Evolutionary conservation across 2,888 invertebrate species (phyloP), one percentile per base, ranked within the genome.

Genomic region (Neoscelio sp.): DNA sequence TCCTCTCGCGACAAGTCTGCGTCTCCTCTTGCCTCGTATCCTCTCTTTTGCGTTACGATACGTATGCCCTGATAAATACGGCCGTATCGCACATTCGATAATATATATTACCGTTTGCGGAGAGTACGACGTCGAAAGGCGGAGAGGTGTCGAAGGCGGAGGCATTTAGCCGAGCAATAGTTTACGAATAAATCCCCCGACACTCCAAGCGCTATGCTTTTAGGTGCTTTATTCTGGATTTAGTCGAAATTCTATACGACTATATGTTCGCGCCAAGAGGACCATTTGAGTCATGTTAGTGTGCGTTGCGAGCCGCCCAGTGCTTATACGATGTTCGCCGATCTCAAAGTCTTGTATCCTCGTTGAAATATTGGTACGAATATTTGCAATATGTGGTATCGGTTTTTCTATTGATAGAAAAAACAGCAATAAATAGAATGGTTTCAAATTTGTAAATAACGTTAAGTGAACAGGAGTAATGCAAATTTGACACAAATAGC

Each of bases 161-260:
- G 76, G 80, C 80, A 78, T 80, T 80, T 80, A 78, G 78, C 82
- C 83, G 82, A 74, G 86, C 86, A 85, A 86, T 86, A 89, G 89
- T 89, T 89, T 89, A 88, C 87, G 85, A 88, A 88, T 89, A 89
- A 89, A 89, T 89, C 88, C 88, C 87, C 88, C 88, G 88, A 88
- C 87, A 87, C 86, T 88, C 87, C 88, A 86, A 86, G 86, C 86
- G 88, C 86, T 84, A 81, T 82, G 85, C 85, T 85, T 85, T 86
- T 78, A 81, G 86, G 86, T 85, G 85, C 85, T 85, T 86, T 86
- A 85, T 86, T 85, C 83, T 86, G 71, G 87, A 89, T 89, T 89
- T 89, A 75, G 74, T 60, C 54, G 71, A 64, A 80, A 54, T 70
- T 75, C 77, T 74, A 70, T 71, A 65, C 76, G 38, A 54, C 67